Percentiles rank a stretch among this genome's conserved stretches.
phyloP scores from a whole-genome alignment of 2,888 invertebrate species.

The Linnaemya tessellans region DNA sequence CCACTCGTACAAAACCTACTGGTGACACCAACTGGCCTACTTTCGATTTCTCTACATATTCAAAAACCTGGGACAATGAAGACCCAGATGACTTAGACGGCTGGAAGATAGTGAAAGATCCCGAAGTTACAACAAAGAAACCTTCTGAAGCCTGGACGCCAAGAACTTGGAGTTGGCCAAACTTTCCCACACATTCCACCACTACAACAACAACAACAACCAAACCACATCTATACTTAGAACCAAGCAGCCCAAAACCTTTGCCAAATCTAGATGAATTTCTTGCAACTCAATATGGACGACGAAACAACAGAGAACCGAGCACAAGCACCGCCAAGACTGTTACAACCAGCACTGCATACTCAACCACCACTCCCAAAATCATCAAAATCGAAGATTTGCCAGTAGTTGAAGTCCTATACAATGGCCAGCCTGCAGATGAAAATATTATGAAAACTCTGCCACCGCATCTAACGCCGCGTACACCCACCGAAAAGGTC shows the following conservation, averaged over 20 bases:
- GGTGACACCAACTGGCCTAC: conserved; percentile 25
- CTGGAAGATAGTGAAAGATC: conserved; percentile 46
- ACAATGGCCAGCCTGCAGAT: conserved; percentile 52
- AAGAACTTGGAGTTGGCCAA: conserved; percentile 48
- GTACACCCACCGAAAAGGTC: conserved; percentile 43
- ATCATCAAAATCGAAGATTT: conserved; percentile 71
- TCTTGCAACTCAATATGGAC: conserved; percentile 64
- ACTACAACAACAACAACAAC: conserved; percentile 36
- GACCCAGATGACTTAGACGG: conserved; percentile 10
- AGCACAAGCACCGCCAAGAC: conserved; percentile 38
- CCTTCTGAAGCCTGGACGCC: conserved; percentile 43
- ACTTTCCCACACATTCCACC: conserved; percentile 11
- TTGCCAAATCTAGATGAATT: conserved; percentile 71
- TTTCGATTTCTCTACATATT: conserved; percentile 7
- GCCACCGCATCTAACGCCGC: conserved; percentile 35
- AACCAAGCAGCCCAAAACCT: conserved; percentile 31
- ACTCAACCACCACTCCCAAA: conserved; percentile 8
- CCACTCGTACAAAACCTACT: conserved; percentile 31
- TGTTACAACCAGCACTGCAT: conserved; percentile 20
- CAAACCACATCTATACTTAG: conserved; percentile 20
- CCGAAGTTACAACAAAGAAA: conserved; percentile 44
- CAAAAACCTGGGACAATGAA: conserved; percentile 22
- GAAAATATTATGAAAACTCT: conserved; percentile 45
- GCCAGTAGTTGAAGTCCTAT: conserved; percentile 64
- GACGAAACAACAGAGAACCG: not conserved